Conservation (phyloP, 2,888 invertebrate species). For the Glomeris marginata region DNA sequence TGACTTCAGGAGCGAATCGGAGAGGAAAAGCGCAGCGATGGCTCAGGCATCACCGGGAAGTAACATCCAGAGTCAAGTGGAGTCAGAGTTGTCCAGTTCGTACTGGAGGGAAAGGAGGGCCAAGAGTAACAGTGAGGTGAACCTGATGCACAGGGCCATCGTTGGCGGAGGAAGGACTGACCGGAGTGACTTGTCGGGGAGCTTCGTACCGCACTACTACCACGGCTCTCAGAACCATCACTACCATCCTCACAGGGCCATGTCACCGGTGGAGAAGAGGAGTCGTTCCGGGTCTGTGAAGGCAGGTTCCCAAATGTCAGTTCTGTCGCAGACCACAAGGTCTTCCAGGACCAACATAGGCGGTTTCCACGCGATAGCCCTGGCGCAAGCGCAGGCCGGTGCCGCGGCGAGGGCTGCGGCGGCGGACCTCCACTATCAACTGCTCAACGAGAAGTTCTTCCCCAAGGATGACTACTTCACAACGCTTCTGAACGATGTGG, state of each 20-base stretch:
- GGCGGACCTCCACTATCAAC: slow-evolving; percentile 13
- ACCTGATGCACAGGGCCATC: slow-evolving; percentile 41
- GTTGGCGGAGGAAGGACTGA: slow-evolving; percentile 10
- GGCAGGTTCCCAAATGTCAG: slow-evolving; percentile 15
- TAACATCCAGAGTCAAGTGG: slow-evolving; percentile 22
- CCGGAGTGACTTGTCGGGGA: slow-evolving; percentile 8
- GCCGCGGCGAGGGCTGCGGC: slow-evolving; percentile 18
- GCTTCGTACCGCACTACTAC: slow-evolving; percentile 13
- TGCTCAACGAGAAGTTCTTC: slow-evolving; percentile 26
- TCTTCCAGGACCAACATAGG: slow-evolving; percentile 14
- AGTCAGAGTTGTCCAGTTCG: slow-evolving; percentile 12
- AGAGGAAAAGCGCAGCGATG: not conserved
- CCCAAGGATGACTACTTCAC: slow-evolving; percentile 22
- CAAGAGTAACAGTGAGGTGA: slow-evolving; percentile 58
- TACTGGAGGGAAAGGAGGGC: slow-evolving; percentile 16
- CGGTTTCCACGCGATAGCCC: slow-evolving; percentile 13
- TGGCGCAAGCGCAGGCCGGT: slow-evolving; percentile 10
- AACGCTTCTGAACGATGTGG: slow-evolving; percentile 15
- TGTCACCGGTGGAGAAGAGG: slow-evolving; percentile 5
- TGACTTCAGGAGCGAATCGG: slow-evolving; percentile 50
- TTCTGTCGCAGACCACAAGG: slow-evolving; percentile 10
- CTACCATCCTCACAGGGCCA: slow-evolving; percentile 5
- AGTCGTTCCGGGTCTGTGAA: slow-evolving; percentile 7
- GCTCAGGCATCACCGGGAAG: too few relatives aligned
- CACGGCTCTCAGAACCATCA: slow-evolving; percentile 9